Percentiles rank a stretch among this genome's conserved stretches.
Evolutionary conservation across 2,888 invertebrate genomes (phyloP).

Genomic region (Cephus nigrinus): DNA sequence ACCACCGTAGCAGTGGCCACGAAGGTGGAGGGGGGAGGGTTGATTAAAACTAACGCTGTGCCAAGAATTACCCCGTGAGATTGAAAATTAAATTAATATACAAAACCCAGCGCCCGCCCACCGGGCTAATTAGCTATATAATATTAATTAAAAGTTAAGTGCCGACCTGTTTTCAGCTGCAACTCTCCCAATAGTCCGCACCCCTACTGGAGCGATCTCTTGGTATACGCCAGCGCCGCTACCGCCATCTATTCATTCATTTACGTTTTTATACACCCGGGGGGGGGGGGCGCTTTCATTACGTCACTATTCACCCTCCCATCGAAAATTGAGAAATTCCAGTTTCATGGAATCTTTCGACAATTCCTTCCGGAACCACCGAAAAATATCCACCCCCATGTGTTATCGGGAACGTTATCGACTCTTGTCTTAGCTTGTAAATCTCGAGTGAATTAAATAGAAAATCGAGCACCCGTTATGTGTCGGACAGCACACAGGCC

Average conservation of each 20-base stretch:
- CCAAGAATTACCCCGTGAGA: slow-evolving; percentile 66
- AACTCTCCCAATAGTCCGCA: slow-evolving; percentile 12
- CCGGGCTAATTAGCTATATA: slow-evolving; percentile 65
- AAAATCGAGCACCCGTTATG: not conserved
- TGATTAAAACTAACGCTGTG: slow-evolving; percentile 58
- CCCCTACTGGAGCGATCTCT: not conserved
- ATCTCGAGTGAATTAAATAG: not conserved
- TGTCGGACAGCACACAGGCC: not conserved
- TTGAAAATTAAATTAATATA: slow-evolving; percentile 67
- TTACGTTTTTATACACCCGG: not conserved
- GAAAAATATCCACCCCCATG: not conserved
- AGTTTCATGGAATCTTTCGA: not conserved
- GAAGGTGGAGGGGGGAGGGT: slow-evolving; percentile 31
- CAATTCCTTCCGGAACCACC: not conserved
- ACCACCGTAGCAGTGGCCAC: not conserved
- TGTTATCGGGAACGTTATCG: not conserved
- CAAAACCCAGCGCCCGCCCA: slow-evolving; percentile 52
- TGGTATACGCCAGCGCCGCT: not conserved
- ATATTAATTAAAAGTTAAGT: slow-evolving; percentile 67
- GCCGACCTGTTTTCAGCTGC: slow-evolving; percentile 52
- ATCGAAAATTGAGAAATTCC: not conserved
- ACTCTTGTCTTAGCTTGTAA: not conserved
- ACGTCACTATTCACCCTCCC: not conserved
- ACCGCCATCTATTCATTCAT: not conserved
- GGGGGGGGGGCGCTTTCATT: no score